Evolutionary conservation across 1,140 invertebrate genomes (phyloP).

Genomic region (Parapsyche elsis): DNA sequence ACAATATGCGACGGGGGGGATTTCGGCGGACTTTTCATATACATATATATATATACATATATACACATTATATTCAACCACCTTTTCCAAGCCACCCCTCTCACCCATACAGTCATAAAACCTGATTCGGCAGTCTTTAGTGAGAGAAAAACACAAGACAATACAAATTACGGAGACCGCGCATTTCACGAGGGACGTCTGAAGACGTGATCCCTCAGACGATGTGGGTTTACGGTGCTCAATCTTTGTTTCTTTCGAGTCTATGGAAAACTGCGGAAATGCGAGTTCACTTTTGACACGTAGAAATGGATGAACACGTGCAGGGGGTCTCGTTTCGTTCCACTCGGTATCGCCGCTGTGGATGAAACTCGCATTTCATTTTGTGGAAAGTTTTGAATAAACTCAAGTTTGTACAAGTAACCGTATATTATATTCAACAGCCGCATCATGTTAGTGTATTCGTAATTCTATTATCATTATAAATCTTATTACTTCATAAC

Average conservation of each 20-base stretch:
- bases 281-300: neutral
- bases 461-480: too few species aligned
- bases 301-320: neutral
- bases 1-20: constrained; percentile 34
- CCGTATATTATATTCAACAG: too few species aligned
- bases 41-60: neutral
- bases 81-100: too few species aligned
- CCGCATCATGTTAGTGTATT: too few species aligned
- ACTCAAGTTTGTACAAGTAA: too few species aligned
- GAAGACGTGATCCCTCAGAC: neutral
- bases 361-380: too few species aligned
- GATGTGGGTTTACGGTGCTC: neutral
- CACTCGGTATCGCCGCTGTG: too few species aligned
- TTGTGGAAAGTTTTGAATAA: too few species aligned
- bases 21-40: neutral
- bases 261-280: neutral
- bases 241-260: neutral
- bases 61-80: neutral
- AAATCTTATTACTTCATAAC: too few species aligned
- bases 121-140: constrained; percentile 26
- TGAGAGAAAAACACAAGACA: constrained; percentile 32
- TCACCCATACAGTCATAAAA: constrained; percentile 38
- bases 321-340: too few species aligned
- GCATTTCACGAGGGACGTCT: constrained; percentile 41
- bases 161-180: constrained; percentile 50